These are phyloP conservation scores for Reticulitermes speratus DNA, from an alignment of 1,140 invertebrate genomes.

Conservation along the genomic window DNA sequence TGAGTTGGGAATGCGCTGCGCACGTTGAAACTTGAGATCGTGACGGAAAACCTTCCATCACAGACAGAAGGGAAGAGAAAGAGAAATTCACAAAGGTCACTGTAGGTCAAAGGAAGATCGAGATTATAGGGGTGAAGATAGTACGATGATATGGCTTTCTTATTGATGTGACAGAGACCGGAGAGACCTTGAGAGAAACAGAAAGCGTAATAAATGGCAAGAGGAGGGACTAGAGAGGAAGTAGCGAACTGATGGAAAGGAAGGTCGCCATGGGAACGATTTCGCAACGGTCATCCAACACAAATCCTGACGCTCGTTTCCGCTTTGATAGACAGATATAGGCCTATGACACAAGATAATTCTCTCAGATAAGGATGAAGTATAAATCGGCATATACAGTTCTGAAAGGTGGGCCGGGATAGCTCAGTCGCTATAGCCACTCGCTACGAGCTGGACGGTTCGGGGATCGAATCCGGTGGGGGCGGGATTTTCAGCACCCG, in stretches of 20 bases:
- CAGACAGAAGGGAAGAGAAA: not conserved
- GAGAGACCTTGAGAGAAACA: not conserved
- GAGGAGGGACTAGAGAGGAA: not conserved
- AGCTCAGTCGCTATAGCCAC: too few relatives aligned
- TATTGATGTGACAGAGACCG: too few relatives aligned
- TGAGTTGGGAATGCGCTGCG: too few relatives aligned
- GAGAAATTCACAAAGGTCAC: not conserved
- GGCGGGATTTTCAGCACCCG: too few relatives aligned
- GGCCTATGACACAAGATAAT: too few relatives aligned
- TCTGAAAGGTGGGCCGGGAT: too few relatives aligned
- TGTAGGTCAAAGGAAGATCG: not conserved
- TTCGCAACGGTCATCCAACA: not conserved
- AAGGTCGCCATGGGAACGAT: conserved; percentile 3
- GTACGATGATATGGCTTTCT: not conserved
- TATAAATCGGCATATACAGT: too few relatives aligned
- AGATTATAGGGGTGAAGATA: not conserved
- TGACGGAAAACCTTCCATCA: not conserved
- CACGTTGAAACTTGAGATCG: too few relatives aligned
- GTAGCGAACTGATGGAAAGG: too few relatives aligned
- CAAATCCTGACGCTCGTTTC: not conserved
- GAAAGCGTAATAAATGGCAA: not conserved
- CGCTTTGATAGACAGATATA: not conserved
- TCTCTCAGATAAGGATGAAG: too few relatives aligned
- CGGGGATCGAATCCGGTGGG: too few relatives aligned
- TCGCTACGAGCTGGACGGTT: too few relatives aligned